Conservation (phyloP, 2,888 invertebrate genomes). For the Sepioteuthis lessoniana region DNA sequence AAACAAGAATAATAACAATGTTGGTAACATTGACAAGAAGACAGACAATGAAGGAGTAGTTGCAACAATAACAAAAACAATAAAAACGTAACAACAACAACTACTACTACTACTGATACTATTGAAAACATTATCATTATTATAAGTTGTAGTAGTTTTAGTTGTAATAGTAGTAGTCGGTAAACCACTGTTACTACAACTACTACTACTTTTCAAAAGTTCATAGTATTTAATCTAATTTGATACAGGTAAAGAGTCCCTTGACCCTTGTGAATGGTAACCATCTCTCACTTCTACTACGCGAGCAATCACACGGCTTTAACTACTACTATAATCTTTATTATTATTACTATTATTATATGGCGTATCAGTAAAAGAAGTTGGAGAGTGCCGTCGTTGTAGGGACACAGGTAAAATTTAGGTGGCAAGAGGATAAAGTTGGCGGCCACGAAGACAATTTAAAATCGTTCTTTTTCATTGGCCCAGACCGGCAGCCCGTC, state of each 20-base stretch:
- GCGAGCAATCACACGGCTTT: neutral
- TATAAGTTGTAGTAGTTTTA: too few relatives aligned
- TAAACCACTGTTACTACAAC: neutral
- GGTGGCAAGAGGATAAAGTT: neutral
- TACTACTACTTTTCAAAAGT: neutral
- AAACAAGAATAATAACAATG: neutral
- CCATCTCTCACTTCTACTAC: neutral
- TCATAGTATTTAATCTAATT: neutral
- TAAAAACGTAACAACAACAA: neutral
- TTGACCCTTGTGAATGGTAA: constrained; percentile 9
- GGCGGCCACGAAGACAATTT: neutral
- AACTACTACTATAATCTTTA: neutral
- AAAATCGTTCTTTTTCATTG: neutral
- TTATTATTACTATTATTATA: constrained; percentile 4
- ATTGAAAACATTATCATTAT: neutral
- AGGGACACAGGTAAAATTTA: neutral
- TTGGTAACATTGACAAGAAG: neutral
- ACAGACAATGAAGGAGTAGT: neutral
- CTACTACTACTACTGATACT: neutral
- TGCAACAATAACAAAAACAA: neutral
- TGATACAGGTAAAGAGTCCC: neutral
- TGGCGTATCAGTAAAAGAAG: neutral
- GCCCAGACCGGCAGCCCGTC: neutral
- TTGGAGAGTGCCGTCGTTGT: neutral
- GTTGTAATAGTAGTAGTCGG: too few relatives aligned